phyloP scores from a whole-genome alignment of 2,797 vertebrate species.

The Eospalax fontanierii region DNA sequence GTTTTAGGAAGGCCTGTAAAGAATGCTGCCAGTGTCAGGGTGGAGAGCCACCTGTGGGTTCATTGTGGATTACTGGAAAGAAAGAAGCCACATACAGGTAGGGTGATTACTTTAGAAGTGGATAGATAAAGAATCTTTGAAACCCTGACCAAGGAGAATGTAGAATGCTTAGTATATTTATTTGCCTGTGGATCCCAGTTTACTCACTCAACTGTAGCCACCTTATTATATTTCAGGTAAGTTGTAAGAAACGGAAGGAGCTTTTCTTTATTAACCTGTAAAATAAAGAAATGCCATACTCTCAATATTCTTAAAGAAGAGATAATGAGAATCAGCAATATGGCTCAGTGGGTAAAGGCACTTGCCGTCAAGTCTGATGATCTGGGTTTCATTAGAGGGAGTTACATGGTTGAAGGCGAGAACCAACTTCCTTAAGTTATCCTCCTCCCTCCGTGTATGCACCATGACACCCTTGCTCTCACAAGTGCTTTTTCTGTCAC shows the following conservation, averaged over 20 bases:
- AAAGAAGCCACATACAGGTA: conserved; percentile 1
- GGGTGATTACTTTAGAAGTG: conserved; percentile 30
- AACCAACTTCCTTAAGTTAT: not conserved
- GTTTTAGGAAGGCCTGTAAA: not conserved
- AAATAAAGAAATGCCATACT: conserved; percentile 23
- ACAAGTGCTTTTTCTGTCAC: too few relatives aligned
- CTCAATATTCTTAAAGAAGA: conserved; percentile 26
- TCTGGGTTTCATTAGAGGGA: not conserved
- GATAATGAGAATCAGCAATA: not conserved
- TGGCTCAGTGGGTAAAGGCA: not conserved
- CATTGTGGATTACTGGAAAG: not conserved
- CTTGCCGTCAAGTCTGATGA: not conserved
- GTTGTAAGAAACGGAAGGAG: conserved; percentile 3
- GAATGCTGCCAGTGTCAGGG: not conserved
- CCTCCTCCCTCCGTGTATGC: too few relatives aligned
- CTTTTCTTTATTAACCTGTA: conserved; percentile 43
- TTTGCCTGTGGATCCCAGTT: conserved; percentile 11
- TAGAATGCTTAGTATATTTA: conserved; percentile 12
- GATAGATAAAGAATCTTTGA: conserved; percentile 35
- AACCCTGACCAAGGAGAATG: conserved; percentile 35
- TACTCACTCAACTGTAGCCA: conserved; percentile 9
- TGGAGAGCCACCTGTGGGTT: not conserved
- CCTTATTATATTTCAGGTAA: conserved; percentile 25
- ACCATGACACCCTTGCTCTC: too few relatives aligned
- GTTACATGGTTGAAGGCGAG: not conserved